Evolutionary conservation across 2,797 vertebrate species (phyloP), one percentile per base, ranked within the genome.

Genomic region (Melanotaenia boesemani): DNA sequence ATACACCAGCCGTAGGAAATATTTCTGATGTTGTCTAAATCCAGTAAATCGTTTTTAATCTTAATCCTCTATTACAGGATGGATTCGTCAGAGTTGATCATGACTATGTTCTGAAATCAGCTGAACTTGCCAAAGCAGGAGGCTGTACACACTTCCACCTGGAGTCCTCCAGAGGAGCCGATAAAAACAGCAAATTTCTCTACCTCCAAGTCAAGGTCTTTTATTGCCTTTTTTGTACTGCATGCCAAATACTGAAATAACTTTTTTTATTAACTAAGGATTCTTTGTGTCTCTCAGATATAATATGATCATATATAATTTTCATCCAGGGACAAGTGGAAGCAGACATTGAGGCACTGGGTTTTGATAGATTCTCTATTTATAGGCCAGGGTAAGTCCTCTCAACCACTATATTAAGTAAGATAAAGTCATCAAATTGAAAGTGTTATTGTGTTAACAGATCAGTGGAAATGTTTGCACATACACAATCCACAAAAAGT

Each of bases 71-170:
- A 8, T 86, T 81, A 60, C 89, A 97, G 97, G 95, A 96, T 0
- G 96, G 96, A 41, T 97, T 97, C 73, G 76, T 96, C 66, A 95
- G 95, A 0, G 96, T 98, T 0, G 97, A 98, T 85, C 95, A 96
- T 13, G 97, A 98, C 88, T 97, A 97, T 1, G 94, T 97, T 4
- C 84, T 97, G 10, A 96, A 97, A 79, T 95, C 96, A 11, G 97
- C 97, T 0, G 94, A 96, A 82, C 92, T 97, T 0, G 96, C 97
- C 10, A 96, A 95, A 76, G 91, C 95, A 1, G 97, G 96, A 66
- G 96, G 96, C n/a, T 96, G 96, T 85, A 78, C 86, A 2, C 96
- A 97, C 74, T 98, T 97, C 57, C 95, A 96, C 87, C 89, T 98
- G 76, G 85, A 95, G 79, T 96, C 96, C 0, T 94, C 95, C 13